Evolutionary conservation across 2,888 invertebrate species (phyloP).

Genomic region (Rugalucina vietnamica): DNA sequence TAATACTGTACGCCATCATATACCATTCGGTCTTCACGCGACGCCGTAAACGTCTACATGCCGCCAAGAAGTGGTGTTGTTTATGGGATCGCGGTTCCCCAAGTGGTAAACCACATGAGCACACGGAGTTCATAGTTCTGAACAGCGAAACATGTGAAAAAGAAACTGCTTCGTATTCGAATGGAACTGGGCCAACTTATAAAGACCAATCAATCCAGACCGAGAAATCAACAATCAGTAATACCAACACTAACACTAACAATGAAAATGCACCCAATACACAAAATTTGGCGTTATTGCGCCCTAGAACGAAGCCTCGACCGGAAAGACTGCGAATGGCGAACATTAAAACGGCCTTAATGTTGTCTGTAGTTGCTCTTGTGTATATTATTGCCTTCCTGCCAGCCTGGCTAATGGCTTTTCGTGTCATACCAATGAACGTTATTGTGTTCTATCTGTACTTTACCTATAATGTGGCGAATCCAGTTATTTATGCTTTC

Average conservation of each 20-base stretch:
- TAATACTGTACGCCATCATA: constrained; percentile 81
- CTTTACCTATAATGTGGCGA: constrained; percentile 83
- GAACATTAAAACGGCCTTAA: constrained; percentile 83
- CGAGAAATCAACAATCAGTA: background rate
- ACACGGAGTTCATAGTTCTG: constrained; percentile 66
- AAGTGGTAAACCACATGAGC: constrained; percentile 59
- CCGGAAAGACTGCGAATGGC: constrained; percentile 78
- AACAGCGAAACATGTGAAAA: constrained; percentile 52
- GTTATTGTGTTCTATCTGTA: constrained; percentile 82
- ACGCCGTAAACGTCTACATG: constrained; percentile 62
- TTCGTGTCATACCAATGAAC: constrained; percentile 74
- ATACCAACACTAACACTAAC: background rate
- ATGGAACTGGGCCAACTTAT: background rate
- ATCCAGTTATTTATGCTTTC: constrained; percentile 84
- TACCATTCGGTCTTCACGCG: constrained; percentile 68
- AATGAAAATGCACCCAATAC: background rate
- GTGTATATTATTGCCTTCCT: constrained; percentile 83
- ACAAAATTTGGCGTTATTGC: background rate
- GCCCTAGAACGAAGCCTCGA: constrained; percentile 51
- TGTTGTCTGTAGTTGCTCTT: constrained; percentile 83
- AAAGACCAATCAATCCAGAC: constrained; percentile 1
- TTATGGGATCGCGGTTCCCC: constrained; percentile 53
- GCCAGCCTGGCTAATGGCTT: constrained; percentile 82
- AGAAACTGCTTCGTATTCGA: background rate
- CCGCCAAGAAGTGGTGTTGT: constrained; percentile 63